A percentile compares a stretch with the other conserved stretches of the same genome.
Conservation (phyloP, 2,113 vertebrate genomes). For the zebrafish (Danio rerio) region GRCz12tu NC_133196.1:43150501-43151000, state of each 20-base stretch:
- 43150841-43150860: background rate
- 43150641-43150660: conserved; percentile 1
- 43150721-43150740: background rate
- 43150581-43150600: too few species aligned
- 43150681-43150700: background rate
- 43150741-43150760: background rate
- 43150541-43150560: background rate
- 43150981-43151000: background rate
- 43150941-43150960: background rate
- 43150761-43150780: conserved; percentile 8
- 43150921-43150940: too few species aligned
- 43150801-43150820: background rate
- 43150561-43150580: too few species aligned
- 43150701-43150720: conserved; percentile 1
- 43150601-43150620: too few species aligned
- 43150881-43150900: background rate
- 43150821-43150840: background rate
- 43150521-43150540: background rate
- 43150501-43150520: background rate
- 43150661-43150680: conserved; percentile 11
- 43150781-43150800: background rate
- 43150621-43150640: background rate
- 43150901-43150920: too few species aligned
- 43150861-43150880: background rate
- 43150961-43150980: background rate